Base-by-base conservation (phyloP, 2,888 invertebrate species). In the Pollenia amentaria region DNA sequence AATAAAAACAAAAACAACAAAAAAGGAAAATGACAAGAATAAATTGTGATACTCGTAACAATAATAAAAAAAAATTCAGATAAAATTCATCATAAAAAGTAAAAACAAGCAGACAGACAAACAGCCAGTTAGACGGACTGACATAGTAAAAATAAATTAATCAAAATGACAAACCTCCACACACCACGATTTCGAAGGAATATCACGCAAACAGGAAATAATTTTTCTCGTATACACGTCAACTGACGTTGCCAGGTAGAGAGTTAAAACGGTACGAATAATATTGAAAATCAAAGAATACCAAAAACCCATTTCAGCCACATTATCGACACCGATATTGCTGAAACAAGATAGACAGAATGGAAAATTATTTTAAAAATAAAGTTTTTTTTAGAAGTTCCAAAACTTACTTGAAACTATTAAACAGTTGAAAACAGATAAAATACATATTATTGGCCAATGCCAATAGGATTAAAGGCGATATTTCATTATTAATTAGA, bases 401-500 rank as follows among this genome's bases (percentile, higher is more conserved):
- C 7, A 57, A n/a, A n/a, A 88, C 90, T 88, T 79, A 93, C 93
- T 91, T 90, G 78, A 93, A 93, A 82, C 92, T 92, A 89, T 96
- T 94, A 88, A 96, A 96, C 0, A 97, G 93, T 89, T 97, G 96
- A 88, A 96, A 94, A 88, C 96, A 96, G 87, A 97, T 96, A 89
- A 97, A 97, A 90, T 95, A 96, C 87, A 96, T 94, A 90, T 96
- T 96, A 88, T 95, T 96, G 60, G 95, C 93, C 89, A 96, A 96
- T 0, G 96, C 96, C 12, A 96, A 91, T 0, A 96, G 91, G 0
- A 96, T 94, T 62, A 97, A 92, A 8, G 94, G 93, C 11, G 96
- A 95, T n/a, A 97, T 93, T 44, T 95, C 93, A 1, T 92, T 91
- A 89, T 96, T 96, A 1, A 96, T 93, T 42, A 93, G 93, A 60